phyloP scores from a whole-genome alignment of 2,113 vertebrate genomes.

The Zosterops pallidus region DNA sequence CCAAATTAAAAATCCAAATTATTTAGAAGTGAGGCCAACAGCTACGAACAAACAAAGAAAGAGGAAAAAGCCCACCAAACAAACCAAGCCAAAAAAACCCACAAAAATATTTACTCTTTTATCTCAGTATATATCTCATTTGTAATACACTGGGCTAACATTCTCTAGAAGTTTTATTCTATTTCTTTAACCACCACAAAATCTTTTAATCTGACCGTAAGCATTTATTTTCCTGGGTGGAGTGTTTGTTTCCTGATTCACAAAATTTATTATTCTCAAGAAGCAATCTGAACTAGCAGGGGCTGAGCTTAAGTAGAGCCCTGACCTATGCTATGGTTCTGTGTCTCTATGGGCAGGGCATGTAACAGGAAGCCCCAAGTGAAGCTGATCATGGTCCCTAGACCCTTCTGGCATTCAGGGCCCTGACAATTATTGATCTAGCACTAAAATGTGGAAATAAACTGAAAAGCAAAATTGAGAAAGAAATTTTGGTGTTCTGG shows the following conservation, averaged over 20 bases:
- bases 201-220: background rate
- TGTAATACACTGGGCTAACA: background rate
- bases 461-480: background rate
- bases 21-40: background rate
- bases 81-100: background rate
- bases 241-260: background rate
- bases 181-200: background rate
- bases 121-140: background rate
- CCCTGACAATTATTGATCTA: background rate
- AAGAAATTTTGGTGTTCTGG: background rate
- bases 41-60: background rate
- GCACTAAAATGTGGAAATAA: background rate
- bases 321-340: background rate
- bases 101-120: background rate
- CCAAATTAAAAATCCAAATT: background rate
- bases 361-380: background rate
- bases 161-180: background rate
- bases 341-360: background rate
- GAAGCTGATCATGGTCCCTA: background rate
- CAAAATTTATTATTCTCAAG: background rate
- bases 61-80: background rate
- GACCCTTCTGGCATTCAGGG: background rate
- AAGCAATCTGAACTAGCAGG: rapidly evolving
- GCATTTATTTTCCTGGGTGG: rapidly evolving
- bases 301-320: background rate